Evolutionary conservation across 1,140 invertebrate species (phyloP).

Genomic region (Macrobrachium rosenbergii): DNA sequence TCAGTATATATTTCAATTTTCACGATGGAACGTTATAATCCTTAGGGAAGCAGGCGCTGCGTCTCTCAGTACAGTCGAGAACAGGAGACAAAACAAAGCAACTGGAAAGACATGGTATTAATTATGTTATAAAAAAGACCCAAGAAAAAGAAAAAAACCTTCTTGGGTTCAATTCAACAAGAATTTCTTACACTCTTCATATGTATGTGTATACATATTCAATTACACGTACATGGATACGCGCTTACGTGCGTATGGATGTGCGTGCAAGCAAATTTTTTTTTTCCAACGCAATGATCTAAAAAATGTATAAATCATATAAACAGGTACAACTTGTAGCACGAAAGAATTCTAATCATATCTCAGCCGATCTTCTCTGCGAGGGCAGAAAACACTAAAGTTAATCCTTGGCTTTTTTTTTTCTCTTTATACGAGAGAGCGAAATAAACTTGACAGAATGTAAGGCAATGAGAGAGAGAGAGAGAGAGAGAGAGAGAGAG

Average conservation of each 20-base stretch:
- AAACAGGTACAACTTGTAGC: constrained; percentile 64
- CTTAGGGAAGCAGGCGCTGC: too few species aligned
- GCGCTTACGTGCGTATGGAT: too few species aligned
- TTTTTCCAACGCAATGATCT: not conserved
- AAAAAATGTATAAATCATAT: constrained; percentile 32
- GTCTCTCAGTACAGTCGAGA: not conserved
- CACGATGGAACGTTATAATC: too few species aligned
- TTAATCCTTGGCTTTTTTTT: not conserved
- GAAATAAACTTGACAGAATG: too few species aligned
- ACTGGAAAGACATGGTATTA: constrained; percentile 41
- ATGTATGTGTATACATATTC: not conserved
- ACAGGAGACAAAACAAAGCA: constrained; percentile 2
- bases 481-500: too few species aligned
- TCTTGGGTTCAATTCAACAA: not conserved
- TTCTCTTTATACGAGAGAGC: too few species aligned
- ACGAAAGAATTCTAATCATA: constrained; percentile 23
- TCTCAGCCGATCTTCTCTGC: constrained; percentile 19
- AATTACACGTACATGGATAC: too few species aligned
- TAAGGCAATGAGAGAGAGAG: too few species aligned
- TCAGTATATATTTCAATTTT: too few species aligned
- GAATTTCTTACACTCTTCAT: not conserved
- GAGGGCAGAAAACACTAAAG: not conserved
- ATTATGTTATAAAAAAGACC: constrained; percentile 12
- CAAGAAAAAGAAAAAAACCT: constrained; percentile 15
- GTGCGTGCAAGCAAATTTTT: not conserved